Evolutionary conservation across 2,113 vertebrate genomes (phyloP), one percentile per base, ranked within the genome.

Genomic region (Phyllopteryx taeniolatus): DNA sequence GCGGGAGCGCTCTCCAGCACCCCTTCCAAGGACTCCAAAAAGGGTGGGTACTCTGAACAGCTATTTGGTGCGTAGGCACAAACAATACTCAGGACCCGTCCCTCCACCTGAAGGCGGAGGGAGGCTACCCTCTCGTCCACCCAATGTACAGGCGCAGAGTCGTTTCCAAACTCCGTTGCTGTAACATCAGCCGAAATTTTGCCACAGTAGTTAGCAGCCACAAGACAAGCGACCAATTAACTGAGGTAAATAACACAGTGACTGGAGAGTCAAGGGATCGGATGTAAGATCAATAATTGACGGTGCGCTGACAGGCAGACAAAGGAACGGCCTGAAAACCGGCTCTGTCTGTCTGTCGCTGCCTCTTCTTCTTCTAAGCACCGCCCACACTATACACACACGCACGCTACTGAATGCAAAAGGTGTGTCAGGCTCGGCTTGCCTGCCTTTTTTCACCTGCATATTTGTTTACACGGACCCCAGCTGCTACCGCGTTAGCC

Each of bases 381-480:
- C 33, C 42, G 14, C 5, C 27, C 61, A 4, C 61, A 49, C 13
- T 12, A 19, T 8, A 17, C 49, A 70, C 43, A 51, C 22, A 51
- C 22, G 47, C 47, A 54, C 5, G 62, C 77, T 53, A 22, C 74
- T 84, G 83, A 83, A 83, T 76, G 77, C 73, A 75, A 59, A 80
- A 87, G 85, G 85, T 83, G 83, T 79, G 82, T 75, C 81, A 33
- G 71, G 60, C 27, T 62, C 56, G 20, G 22, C 56, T 67, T 73
- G 67, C 49, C 76, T 73, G 8, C 20, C 20, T 54, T n/a, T n/a
- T 20, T 67, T 3, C 9, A 78, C 63, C 75, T 54, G 33, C 8
- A 85, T 86, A 44, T 91, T 81, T 71, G 68, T 89, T 90, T 85
- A 87, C 90, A 63, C 70, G 46, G 63, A 19, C 31, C 22, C 54